Evolutionary conservation across 2,113 vertebrate species (phyloP), one percentile per base, ranked within the genome.

Genomic region (Scomber scombrus): DNA sequence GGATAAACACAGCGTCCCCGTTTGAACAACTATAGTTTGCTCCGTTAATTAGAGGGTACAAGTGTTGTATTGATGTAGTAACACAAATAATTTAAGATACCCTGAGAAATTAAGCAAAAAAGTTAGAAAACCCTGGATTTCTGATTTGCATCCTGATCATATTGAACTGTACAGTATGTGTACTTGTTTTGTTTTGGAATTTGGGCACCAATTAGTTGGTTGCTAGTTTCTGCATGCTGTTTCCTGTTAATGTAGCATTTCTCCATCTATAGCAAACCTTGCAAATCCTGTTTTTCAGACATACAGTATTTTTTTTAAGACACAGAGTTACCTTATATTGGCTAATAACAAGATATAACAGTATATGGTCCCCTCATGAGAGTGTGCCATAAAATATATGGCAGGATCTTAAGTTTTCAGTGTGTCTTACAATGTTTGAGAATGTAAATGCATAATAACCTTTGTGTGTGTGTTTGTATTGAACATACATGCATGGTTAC

Each of bases 21-120:
- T 57, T 60, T 54, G n/a, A 70, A 51, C 31, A 62, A 16, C 51
- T 40, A 46, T 8, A 50, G 18, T 16, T 57, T 82, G 60, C 49
- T 77, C 45, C 15, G 34, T 49, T 71, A 43, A 26, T 64, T 58
- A 40, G n/a, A 72, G 58, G 61, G 60, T 61, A 40, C 15, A 26
- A 14, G 64, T 46, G 4, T 55, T 52, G 66, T 34, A 72, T 74
- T 62, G 4, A 58, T 45, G 52, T 63, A 55, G 61, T 29, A 61
- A 67, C 71, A n/a, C 71, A 66, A 82, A 43, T 65, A 51, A 80
- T 80, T 64, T 11, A 16, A 74, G 74, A 78, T 77, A 89, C 91
- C 89, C 93, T 92, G 88, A 92, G 92, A 91, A 89, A 86, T 54
- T 10, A 84, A 51, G 60, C 49, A 61, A 80, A 81, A 26, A 57